These are phyloP conservation scores for Agelas oroides DNA, from an alignment of 37 sponge, comb jelly and placozoan species.

Conservation along the genomic window DNA sequence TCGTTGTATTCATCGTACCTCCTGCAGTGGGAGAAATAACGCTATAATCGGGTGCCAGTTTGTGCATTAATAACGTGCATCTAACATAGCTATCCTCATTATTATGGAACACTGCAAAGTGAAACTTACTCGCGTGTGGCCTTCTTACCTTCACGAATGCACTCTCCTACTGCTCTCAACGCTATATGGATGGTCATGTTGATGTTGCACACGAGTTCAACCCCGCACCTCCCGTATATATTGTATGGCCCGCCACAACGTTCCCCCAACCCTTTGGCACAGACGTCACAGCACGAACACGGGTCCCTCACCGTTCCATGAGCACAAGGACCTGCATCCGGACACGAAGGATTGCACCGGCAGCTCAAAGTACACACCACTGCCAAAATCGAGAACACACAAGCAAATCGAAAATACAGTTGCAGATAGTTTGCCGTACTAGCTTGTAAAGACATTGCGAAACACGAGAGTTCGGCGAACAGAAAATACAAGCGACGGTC, in stretches of 20 bases:
- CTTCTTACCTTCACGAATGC: constrained; percentile 1
- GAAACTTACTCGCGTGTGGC: neutral
- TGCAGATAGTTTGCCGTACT: too few relatives aligned
- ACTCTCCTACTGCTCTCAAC: neutral
- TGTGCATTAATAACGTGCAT: too few relatives aligned
- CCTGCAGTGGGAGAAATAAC: too few relatives aligned
- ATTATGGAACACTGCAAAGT: too few relatives aligned
- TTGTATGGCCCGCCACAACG: constrained; percentile 5
- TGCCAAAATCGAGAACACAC: neutral
- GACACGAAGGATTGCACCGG: neutral
- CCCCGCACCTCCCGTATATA: constrained; percentile 8
- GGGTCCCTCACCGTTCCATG: constrained; percentile 29
- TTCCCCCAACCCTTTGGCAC: constrained; percentile 34
- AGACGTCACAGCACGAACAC: constrained; percentile 66
- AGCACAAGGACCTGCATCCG: neutral
- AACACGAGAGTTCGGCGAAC: too few relatives aligned
- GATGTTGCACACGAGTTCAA: constrained; percentile 16
- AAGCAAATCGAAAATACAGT: too few relatives aligned
- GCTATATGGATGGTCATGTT: too few relatives aligned
- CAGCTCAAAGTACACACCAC: neutral
- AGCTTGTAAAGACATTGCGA: too few relatives aligned
- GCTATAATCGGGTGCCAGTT: too few relatives aligned
- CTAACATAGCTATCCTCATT: too few relatives aligned
- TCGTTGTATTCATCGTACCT: too few relatives aligned
- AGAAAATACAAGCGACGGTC: too few relatives aligned